A percentile compares a stretch with the other conserved stretches of the same genome.
Conservation (phyloP, 2,888 invertebrate species). For the Graphium colonna region DNA sequence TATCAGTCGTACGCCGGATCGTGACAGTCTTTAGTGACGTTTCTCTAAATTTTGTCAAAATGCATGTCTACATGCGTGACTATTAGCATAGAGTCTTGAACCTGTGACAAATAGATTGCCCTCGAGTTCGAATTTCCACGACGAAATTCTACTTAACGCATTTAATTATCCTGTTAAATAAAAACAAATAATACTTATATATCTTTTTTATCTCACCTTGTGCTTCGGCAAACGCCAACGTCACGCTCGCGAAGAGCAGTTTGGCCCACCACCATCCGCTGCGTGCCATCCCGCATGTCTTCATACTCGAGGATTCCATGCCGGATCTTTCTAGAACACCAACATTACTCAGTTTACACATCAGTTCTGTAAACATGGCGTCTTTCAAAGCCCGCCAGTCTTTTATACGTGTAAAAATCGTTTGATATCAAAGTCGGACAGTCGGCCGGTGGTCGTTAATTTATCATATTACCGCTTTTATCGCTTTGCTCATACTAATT, state of each 20-base stretch:
- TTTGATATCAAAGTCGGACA: constrained; percentile 39
- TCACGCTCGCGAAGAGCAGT: constrained; percentile 15
- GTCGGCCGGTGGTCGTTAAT: constrained; percentile 36
- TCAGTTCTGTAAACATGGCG: constrained; percentile 34
- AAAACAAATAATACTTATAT: not conserved
- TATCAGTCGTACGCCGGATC: too few relatives aligned
- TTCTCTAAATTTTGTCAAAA: too few relatives aligned
- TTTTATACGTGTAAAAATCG: constrained; percentile 30
- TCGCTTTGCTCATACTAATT: constrained; percentile 38
- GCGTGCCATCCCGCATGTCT: constrained; percentile 5
- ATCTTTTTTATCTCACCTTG: constrained; percentile 11
- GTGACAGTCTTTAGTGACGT: too few relatives aligned
- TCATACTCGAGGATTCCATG: not conserved
- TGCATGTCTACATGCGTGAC: too few relatives aligned
- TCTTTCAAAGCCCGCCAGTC: constrained; percentile 32
- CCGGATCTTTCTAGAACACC: constrained; percentile 12
- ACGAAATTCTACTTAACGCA: too few relatives aligned
- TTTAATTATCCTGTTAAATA: too few relatives aligned
- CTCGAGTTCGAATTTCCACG: too few relatives aligned
- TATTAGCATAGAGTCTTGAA: too few relatives aligned
- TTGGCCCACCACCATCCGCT: constrained; percentile 15
- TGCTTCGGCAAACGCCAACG: constrained; percentile 14
- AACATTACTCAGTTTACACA: constrained; percentile 24
- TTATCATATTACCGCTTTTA: constrained; percentile 40
- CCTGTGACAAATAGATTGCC: too few relatives aligned